Percentiles rank a stretch among this genome's conserved stretches.
Conservation (phyloP, 2,113 vertebrate species). For the Brienomyrus brachyistius region DNA sequence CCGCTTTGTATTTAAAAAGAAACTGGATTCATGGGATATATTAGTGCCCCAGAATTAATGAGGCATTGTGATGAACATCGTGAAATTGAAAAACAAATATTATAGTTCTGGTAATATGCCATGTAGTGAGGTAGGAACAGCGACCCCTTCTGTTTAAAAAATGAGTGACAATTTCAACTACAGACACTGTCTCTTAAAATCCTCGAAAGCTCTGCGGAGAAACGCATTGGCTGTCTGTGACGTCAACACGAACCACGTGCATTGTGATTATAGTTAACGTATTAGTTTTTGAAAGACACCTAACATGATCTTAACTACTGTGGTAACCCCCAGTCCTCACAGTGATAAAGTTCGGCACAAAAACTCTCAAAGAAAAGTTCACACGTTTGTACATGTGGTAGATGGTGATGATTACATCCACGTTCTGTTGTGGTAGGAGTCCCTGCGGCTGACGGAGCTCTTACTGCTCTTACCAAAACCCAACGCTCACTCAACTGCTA, state of each 20-base stretch:
- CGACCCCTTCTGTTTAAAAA: not conserved
- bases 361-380: not conserved
- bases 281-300: not conserved
- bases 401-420: not conserved
- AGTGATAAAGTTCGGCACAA: not conserved
- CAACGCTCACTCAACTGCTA: not conserved
- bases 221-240: not conserved
- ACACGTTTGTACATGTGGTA: not conserved
- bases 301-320: not conserved
- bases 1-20: not conserved
- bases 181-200: not conserved
- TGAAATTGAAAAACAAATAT: not conserved
- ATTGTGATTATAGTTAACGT: not conserved
- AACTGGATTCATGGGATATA: not conserved
- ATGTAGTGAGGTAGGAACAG: not conserved
- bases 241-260: not conserved
- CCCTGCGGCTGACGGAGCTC: not conserved
- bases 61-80: not conserved
- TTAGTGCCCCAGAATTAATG: not conserved
- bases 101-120: not conserved
- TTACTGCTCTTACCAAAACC: not conserved
- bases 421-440: not conserved
- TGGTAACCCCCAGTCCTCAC: conserved; percentile 7
- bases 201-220: not conserved
- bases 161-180: not conserved